Evolutionary conservation across 2,113 vertebrate species (phyloP), one percentile per base, ranked within the genome.

Genomic region (Galeopterus variegatus): DNA sequence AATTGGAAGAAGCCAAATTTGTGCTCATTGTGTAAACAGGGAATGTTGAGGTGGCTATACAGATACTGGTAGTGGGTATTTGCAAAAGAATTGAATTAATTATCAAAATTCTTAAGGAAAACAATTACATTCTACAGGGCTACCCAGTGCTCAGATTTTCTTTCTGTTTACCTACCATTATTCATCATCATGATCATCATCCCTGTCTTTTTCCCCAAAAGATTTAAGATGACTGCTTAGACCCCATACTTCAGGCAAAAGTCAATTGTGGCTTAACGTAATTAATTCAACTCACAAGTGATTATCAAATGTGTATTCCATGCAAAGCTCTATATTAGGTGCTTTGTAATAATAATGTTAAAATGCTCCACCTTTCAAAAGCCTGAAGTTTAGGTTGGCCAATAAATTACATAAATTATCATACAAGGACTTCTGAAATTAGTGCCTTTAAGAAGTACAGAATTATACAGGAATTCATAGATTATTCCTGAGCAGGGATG

Each of bases 361-460:
- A 96, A 94, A 70, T 76, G 54, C 33, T 75, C 36, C 75, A 91
- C 36, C 12, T 92, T 64, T 90, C 33, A 12, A 60, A 64, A 96
- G 33, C 15, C 23, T 72, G 12, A 2, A 54, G 67, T 80, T 88
- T 87, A 60, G 67, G 15, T 81, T 24, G 41, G 9, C 45, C 83
- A 76, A 73, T 70, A 95, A 62, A 54, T 72, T 23, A 65, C 10
- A 69, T 18, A 73, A 72, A 36, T 52, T 70, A 12, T 56, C 88
- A 70, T 52, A 65, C 36, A 83, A 90, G 5, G 50, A 26, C 36
- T 72, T 19, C 21, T 67, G 79, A 72, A 69, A 58, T 36, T 64
- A 84, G 10, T 85, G 48, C 33, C 80, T 58, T 60, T 26, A 80
- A 75, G 92, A 83, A 45, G 6, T 28, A 62, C 31, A 92, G 24